These are phyloP conservation scores for Oceanites oceanicus DNA, from an alignment of 2,113 vertebrate species.

Conservation along the genomic window DNA sequence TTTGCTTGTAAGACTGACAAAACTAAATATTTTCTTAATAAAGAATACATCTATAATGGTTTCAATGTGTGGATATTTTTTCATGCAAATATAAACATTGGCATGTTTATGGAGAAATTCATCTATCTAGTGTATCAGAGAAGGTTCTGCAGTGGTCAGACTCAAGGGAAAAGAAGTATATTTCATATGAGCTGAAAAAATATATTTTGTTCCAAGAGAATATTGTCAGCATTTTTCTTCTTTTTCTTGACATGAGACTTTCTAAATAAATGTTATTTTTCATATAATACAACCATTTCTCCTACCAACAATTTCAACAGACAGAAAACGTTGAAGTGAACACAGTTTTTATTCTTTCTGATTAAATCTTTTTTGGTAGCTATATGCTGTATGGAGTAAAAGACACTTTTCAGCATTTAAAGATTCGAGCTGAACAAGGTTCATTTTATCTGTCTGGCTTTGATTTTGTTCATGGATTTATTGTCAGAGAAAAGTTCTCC, in stretches of 20 bases:
- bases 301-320: conserved; percentile 5
- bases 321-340: background rate
- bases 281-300: background rate
- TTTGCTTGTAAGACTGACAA: background rate
- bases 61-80: background rate
- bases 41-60: background rate
- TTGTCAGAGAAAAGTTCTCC: background rate
- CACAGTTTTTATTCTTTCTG: background rate
- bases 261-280: conserved; percentile 1
- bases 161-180: background rate
- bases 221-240: conserved; percentile 2
- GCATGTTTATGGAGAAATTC: background rate
- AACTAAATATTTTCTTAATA: background rate
- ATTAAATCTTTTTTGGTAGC: conserved; percentile 20
- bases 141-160: background rate
- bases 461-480: conserved; percentile 33
- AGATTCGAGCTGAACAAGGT: background rate
- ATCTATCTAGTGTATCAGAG: background rate
- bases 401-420: background rate
- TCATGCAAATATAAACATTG: background rate
- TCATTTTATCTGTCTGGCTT: conserved; percentile 20
- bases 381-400: background rate
- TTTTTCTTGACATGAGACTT: background rate
- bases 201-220: background rate
- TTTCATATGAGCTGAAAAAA: background rate